Evolutionary conservation across 2,888 invertebrate species (phyloP), one percentile per base, ranked within the genome.

Genomic region (Trachelus stipa): DNA sequence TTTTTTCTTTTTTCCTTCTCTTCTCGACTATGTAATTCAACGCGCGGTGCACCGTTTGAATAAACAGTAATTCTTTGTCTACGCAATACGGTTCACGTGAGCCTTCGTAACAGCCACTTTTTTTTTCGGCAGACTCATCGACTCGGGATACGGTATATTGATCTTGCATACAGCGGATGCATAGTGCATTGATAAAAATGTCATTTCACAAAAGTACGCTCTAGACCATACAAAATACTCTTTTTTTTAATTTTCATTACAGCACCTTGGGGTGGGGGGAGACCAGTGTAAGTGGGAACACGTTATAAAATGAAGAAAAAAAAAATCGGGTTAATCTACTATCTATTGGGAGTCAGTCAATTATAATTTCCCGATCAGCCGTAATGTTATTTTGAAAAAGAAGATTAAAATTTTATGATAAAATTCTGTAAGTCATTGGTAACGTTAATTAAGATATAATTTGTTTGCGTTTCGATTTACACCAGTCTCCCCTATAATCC

Each of bases 1-100:
- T 33, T 33, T 15, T 12, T 12, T 31, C 11, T 30, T 69, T 69
- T 30, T 83, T 82, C 84, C 82, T 81, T 81, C 35, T 80, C 74
- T 71, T 78, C 85, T 82, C 84, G 81, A 83, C 84, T 84, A 84
- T 84, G 85, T 85, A 85, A 87, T 87, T 86, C 81, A 83, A 80
- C 83, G 86, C 86, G 85, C 84, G 85, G 81, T 79, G 74, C 71
- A 34, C 33, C 30, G 31, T 12, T 71, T 31, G 31, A 71, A 71
- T 31, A 71, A 71, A 71, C 71, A 31, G 71, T 31, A 4, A 71
- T 34, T 71, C 33, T 71, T 71, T 33, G 71, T 71, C 71, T 30
- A 33, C 31, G 56, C 56, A 56, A 56, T 56, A 56, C 56, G 56
- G 56, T 56, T 56, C 56, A 56, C 56, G 23, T 56, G 56, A 23